Conservation (phyloP, 2,797 vertebrate species). For the Sebastes taczanowskii region DNA sequence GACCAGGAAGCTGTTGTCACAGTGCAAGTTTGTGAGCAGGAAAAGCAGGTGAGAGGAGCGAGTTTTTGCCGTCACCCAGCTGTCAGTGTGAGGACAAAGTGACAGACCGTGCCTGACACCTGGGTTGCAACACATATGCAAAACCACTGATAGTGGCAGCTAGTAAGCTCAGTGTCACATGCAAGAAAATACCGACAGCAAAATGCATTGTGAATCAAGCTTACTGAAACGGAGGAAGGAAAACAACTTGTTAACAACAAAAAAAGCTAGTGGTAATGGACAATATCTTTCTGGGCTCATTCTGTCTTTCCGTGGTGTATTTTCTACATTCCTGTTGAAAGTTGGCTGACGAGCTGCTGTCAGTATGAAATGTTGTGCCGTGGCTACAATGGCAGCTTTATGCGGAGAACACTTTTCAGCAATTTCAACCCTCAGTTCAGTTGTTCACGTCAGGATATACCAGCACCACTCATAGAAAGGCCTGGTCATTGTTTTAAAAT, state of each 20-base stretch:
- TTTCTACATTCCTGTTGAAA: slow-evolving; percentile 23
- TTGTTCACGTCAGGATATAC: background rate
- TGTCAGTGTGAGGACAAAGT: slow-evolving; percentile 20
- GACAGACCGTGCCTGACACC: slow-evolving; percentile 17
- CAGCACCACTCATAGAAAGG: background rate
- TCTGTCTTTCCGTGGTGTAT: background rate
- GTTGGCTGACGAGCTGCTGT: background rate
- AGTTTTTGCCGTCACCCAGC: slow-evolving; percentile 21
- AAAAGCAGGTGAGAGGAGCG: slow-evolving; percentile 54
- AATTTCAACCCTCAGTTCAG: background rate
- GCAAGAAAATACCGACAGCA: background rate
- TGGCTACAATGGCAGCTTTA: slow-evolving; percentile 21
- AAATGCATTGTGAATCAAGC: background rate
- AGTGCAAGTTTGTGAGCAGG: slow-evolving; percentile 29
- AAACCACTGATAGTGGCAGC: background rate
- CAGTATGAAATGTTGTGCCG: background rate
- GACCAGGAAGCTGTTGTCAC: slow-evolving; percentile 42
- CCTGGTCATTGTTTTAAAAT: background rate
- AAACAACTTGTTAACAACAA: background rate
- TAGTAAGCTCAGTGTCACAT: background rate
- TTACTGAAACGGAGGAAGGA: background rate
- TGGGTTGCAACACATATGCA: background rate
- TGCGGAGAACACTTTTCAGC: background rate
- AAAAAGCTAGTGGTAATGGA: background rate
- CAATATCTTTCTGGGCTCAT: background rate